These are phyloP conservation scores for Pseudomyrmex cubaensis DNA, from an alignment of 1,140 invertebrate species.

Conservation along the genomic window DNA sequence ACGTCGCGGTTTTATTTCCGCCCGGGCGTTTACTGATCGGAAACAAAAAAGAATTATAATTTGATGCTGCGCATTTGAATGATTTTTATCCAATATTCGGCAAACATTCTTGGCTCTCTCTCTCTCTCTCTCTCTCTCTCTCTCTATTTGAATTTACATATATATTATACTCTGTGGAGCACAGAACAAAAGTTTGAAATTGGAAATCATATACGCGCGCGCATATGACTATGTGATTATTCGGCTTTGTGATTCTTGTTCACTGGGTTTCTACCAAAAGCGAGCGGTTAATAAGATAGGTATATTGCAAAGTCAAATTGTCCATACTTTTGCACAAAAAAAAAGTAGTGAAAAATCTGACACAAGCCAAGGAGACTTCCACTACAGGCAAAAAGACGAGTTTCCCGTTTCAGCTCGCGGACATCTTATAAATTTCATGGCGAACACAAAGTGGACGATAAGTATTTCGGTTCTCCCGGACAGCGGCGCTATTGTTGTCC, in stretches of 20 bases:
- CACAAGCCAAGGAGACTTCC: background rate
- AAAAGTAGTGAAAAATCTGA: background rate
- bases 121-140: too few relatives aligned
- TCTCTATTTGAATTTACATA: conserved; percentile 13
- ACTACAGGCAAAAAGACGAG: background rate
- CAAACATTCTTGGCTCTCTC: background rate
- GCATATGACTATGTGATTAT: background rate
- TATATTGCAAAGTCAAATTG: background rate
- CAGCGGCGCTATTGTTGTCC: conserved; percentile 77
- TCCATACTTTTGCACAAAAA: too few relatives aligned
- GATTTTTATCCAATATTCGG: background rate
- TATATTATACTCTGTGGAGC: background rate
- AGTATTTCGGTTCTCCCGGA: conserved; percentile 71
- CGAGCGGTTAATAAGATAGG: too few relatives aligned
- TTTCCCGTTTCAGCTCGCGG: conserved; percentile 10
- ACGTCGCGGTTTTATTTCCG: background rate
- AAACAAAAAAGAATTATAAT: conserved; percentile 2
- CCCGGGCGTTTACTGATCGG: conserved; percentile 2
- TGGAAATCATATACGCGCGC: background rate
- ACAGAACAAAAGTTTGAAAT: background rate
- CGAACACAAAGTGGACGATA: conserved; percentile 67
- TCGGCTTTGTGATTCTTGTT: too few relatives aligned
- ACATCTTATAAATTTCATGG: conserved; percentile 71
- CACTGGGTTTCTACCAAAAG: too few relatives aligned
- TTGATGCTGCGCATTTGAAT: conserved; percentile 7